Evolutionary conservation across 1,140 invertebrate species (phyloP).

Genomic region (Mycetomoellerius zeteki): DNA sequence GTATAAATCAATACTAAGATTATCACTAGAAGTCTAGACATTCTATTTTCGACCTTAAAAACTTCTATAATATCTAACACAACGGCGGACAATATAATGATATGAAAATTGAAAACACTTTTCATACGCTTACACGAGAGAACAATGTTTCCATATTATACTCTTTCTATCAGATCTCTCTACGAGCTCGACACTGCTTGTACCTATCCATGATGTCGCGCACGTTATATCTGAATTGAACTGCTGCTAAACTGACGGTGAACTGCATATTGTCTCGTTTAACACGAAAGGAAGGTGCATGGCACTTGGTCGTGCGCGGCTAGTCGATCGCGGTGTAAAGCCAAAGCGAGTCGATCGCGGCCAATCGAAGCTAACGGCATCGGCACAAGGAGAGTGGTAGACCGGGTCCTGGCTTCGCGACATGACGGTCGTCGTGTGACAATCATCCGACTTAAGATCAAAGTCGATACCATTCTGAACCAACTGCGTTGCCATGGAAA

Average conservation of each 20-base stretch:
- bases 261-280: conserved; percentile 56
- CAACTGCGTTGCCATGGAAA: conserved; percentile 67
- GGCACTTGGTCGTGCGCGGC: neutral
- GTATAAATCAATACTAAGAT: neutral
- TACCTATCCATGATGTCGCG: neutral
- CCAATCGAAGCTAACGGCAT: conserved; percentile 58
- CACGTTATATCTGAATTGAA: conserved; percentile 26
- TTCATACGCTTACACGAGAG: conserved; percentile 27
- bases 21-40: neutral
- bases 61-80: neutral
- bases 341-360: conserved; percentile 5
- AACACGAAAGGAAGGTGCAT: conserved; percentile 21
- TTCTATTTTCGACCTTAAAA: neutral
- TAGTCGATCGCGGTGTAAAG: conserved; percentile 42
- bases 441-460: conserved; percentile 61
- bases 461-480: conserved; percentile 61
- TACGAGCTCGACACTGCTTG: neutral
- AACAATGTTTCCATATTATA: conserved; percentile 15
- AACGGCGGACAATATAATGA: neutral
- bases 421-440: conserved; percentile 46
- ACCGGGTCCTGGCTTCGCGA: neutral
- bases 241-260: conserved; percentile 37
- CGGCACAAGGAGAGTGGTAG: conserved; percentile 15
- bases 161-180: neutral
- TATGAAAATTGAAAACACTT: conserved; percentile 39